A percentile compares a stretch with the other conserved stretches of the same genome.
phyloP scores from a whole-genome alignment of 1,140 invertebrate genomes.

The Drosophila jambulina region DNA sequence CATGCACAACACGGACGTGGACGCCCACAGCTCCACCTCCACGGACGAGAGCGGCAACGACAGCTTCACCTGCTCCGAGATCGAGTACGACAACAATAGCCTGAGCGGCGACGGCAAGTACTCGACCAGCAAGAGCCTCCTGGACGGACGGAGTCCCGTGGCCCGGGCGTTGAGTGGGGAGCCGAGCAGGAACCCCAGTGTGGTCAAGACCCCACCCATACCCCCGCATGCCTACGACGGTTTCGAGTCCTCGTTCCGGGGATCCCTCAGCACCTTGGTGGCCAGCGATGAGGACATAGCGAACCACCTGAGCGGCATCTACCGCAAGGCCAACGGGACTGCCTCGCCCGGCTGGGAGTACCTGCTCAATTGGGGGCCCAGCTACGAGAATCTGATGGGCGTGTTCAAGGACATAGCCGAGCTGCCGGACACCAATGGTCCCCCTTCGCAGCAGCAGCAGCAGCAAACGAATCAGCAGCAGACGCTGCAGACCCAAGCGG shows the following conservation, averaged over 20 bases:
- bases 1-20: conserved; percentile 89
- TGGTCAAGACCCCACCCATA: conserved; percentile 87
- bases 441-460: conserved; percentile 44
- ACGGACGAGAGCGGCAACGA: conserved; percentile 98
- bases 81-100: conserved; percentile 97
- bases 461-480: conserved; percentile 51
- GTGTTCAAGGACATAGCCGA: conserved; percentile 98
- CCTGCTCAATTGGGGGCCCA: conserved; percentile 97
- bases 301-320: conserved; percentile 90
- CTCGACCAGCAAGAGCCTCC: conserved; percentile 89
- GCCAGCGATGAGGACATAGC: conserved; percentile 96
- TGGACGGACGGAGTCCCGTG: conserved; percentile 87
- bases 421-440: conserved; percentile 92
- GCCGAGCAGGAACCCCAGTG: conserved; percentile 81
- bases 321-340: conserved; percentile 91
- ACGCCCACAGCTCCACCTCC: conserved; percentile 93
- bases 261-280: conserved; percentile 95
- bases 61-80: conserved; percentile 99
- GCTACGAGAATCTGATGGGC: conserved; percentile 96
- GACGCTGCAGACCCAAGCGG: conserved; percentile 52
- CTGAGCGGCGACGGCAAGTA: conserved; percentile 92
- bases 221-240: conserved; percentile 93
- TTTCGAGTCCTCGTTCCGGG: conserved; percentile 96
- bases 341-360: conserved; percentile 95
- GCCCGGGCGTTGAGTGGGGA: conserved; percentile 87